phyloP scores from a whole-genome alignment of 1,140 invertebrate species.

The Euglossa dilemma region DNA sequence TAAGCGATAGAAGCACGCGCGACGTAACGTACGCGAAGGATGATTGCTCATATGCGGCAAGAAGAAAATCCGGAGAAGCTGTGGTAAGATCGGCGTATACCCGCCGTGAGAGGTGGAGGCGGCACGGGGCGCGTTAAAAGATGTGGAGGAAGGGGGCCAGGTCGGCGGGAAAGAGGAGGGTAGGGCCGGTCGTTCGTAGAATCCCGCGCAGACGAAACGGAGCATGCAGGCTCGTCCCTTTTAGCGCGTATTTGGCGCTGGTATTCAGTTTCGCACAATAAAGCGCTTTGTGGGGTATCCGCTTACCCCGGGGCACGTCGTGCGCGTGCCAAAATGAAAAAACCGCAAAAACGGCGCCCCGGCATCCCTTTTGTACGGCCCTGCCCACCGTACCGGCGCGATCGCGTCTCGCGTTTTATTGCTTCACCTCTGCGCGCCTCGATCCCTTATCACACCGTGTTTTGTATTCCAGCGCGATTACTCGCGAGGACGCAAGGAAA shows the following conservation, averaged over 20 bases:
- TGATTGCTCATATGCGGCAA: too few species aligned
- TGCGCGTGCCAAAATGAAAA: constrained; percentile 82
- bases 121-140: constrained; percentile 18
- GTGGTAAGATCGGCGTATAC: not conserved
- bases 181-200: constrained; percentile 38
- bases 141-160: not conserved
- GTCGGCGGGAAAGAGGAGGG: not conserved
- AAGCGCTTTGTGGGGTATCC: constrained; percentile 81
- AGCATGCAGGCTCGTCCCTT: constrained; percentile 55
- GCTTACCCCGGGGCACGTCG: constrained; percentile 74
- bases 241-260: constrained; percentile 68
- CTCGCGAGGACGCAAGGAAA: constrained; percentile 18
- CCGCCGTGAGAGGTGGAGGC: not conserved
- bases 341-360: constrained; percentile 75
- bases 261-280: constrained; percentile 81
- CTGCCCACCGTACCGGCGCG: not conserved
- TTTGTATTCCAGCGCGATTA: constrained; percentile 10
- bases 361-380: constrained; percentile 63
- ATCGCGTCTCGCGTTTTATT: not conserved
- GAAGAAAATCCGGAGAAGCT: too few species aligned
- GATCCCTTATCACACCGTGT: not conserved
- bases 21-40: too few species aligned
- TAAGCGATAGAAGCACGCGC: too few species aligned
- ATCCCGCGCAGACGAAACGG: constrained; percentile 45
- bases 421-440: not conserved